A percentile compares a stretch with the other conserved stretches of the same genome.
Evolutionary conservation across 2,888 invertebrate genomes (phyloP).

Genomic region (Drosophila neoperkinsi): DNA sequence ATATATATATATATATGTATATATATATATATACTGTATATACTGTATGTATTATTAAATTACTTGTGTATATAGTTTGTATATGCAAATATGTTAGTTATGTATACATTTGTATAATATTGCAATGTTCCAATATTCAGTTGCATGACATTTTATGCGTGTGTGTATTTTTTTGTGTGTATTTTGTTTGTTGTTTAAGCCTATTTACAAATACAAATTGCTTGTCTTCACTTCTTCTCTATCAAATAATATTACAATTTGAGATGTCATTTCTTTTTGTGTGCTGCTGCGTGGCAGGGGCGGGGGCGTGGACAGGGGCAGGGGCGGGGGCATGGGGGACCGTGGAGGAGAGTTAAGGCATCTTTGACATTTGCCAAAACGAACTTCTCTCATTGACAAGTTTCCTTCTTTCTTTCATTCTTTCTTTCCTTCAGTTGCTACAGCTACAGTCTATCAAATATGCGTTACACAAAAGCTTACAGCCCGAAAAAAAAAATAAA

Average conservation of each 20-base stretch:
- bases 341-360: constrained; percentile 26
- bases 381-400: constrained; percentile 70
- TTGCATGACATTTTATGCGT: constrained; percentile 51
- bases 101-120: constrained; percentile 76
- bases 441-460: constrained; percentile 52
- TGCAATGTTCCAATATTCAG: constrained; percentile 71
- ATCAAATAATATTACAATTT: constrained; percentile 76
- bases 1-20: constrained; percentile 27
- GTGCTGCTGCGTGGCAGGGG: background rate
- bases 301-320: background rate
- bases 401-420: background rate
- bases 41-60: constrained; percentile 29
- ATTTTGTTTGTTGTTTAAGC: constrained; percentile 20
- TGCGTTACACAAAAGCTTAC: constrained; percentile 18
- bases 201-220: constrained; percentile 71
- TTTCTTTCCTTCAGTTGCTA: background rate
- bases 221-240: constrained; percentile 63
- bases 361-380: constrained; percentile 68
- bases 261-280: constrained; percentile 79
- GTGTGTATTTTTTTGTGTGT: constrained; percentile 7
- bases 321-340: background rate
- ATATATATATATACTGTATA: constrained; percentile 51
- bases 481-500: constrained; percentile 19
- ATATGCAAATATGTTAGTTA: constrained; percentile 45
- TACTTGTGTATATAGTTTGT: constrained; percentile 32